Evolutionary conservation across 2,888 invertebrate species (phyloP), one percentile per base, ranked within the genome.

Genomic region (Agriopis aurantiaria): DNA sequence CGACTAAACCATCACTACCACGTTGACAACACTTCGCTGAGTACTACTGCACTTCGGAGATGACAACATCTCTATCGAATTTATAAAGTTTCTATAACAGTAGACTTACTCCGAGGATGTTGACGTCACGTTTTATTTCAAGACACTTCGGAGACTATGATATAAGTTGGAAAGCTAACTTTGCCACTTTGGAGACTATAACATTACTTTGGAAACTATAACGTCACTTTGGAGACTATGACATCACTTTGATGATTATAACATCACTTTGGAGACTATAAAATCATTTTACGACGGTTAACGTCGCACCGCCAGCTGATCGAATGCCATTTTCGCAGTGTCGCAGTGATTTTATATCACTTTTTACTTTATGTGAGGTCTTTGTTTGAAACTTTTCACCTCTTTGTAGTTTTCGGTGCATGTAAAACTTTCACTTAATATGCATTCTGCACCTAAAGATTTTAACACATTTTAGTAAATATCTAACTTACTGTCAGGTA

Each of bases 1-100:
- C 48, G 58, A 60, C 48, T 43, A 67, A 75, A 61, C 17, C 76
- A 69, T 75, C 75, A 76, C 78, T 71, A 49, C 17, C 9, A 3
- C 12, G 8, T 3, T n/a, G 23, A 33, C 33, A 33, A 3, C 33
- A 33, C 33, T 33, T 33, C 33, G 5, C 1, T 4, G 33, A 45
- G 11, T 56, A 33, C 33, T 6, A 1, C 56, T 0, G 41, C 41
- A 41, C 40, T 48, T 5, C 8, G 2, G 8, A 1, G 56, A 48
- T 41, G 17, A 8, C 40, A 9, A n/a, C 46, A 53, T 62, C 62
- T 46, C 62, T 62, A 1, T 23, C 33, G 0, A 0, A 10, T 8
- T 0, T 57, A 43, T 57, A 55, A n/a, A 12, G n/a, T n/a, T 40
- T n/a, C n/a, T 8, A 40, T 8, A 8, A 40, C 8, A 12, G 9